These are phyloP conservation scores for Alfaro cultratus DNA, from an alignment of 2,797 vertebrate genomes.

Conservation along the genomic window DNA sequence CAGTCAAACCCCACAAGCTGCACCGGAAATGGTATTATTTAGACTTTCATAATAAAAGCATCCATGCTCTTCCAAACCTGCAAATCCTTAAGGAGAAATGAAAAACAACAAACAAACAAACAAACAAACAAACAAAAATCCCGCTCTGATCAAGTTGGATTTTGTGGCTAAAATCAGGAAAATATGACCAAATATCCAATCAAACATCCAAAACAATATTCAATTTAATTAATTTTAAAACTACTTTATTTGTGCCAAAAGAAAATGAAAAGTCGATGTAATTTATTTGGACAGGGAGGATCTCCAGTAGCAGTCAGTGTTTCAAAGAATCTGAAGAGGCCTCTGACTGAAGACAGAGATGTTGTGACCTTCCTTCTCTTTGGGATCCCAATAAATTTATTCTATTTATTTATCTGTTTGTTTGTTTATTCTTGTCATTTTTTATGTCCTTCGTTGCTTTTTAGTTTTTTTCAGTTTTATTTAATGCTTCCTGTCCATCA, in stretches of 20 bases:
- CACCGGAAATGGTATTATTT: background rate
- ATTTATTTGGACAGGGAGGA: background rate
- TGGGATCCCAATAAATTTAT: too few species aligned
- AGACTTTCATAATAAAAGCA: slow-evolving; percentile 41
- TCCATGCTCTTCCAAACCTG: background rate
- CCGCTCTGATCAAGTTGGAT: background rate
- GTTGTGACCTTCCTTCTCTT: background rate
- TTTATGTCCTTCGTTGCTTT: background rate
- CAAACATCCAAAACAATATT: background rate
- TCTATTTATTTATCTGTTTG: too few species aligned
- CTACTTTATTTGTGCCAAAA: background rate
- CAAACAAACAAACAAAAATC: too few species aligned
- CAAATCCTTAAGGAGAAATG: background rate
- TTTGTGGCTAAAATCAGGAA: background rate
- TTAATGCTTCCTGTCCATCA: background rate
- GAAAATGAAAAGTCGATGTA: background rate
- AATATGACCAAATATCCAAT: background rate
- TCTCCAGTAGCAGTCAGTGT: background rate
- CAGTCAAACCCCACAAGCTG: background rate
- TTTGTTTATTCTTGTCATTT: background rate
- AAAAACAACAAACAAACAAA: background rate
- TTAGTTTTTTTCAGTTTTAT: background rate
- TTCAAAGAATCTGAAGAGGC: background rate
- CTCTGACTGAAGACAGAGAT: background rate
- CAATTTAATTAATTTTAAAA: background rate